Conservation (phyloP, 2,888 invertebrate genomes). For the Cheilosia pagana region DNA sequence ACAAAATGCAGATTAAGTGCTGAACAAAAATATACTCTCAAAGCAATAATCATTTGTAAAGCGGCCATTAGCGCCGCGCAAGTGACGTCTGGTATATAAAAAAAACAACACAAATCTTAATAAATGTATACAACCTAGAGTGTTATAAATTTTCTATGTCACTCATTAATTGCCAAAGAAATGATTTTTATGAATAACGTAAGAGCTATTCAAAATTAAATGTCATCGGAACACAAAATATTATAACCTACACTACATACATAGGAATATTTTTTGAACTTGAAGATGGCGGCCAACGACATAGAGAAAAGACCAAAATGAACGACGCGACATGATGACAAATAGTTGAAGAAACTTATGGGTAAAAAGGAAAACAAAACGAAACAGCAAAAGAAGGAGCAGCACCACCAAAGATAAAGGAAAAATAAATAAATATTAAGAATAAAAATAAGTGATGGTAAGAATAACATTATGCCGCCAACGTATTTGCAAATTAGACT, state of each 20-base stretch:
- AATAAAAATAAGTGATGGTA: slow-evolving; percentile 71
- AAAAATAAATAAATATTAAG: slow-evolving; percentile 59
- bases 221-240: slow-evolving; percentile 52
- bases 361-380: slow-evolving; percentile 8
- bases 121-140: slow-evolving; percentile 31
- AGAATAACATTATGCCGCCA: slow-evolving; percentile 74
- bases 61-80: slow-evolving; percentile 24
- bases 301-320: slow-evolving; percentile 18
- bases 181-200: slow-evolving; percentile 23
- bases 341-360: slow-evolving; percentile 40
- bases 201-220: slow-evolving; percentile 18
- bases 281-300: slow-evolving; percentile 68
- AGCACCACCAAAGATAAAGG: slow-evolving; percentile 16
- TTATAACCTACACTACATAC: not conserved
- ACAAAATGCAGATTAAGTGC: slow-evolving; percentile 60
- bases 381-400: slow-evolving; percentile 20
- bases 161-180: slow-evolving; percentile 54
- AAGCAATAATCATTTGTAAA: slow-evolving; percentile 42
- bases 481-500: slow-evolving; percentile 75
- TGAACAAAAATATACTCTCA: slow-evolving; percentile 28
- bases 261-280: slow-evolving; percentile 55
- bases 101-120: slow-evolving; percentile 2
- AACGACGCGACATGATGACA: slow-evolving; percentile 21
- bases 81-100: slow-evolving; percentile 12
- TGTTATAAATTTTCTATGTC: slow-evolving; percentile 36